phyloP scores from a whole-genome alignment of 2,797 vertebrate genomes.

The Nannoperca obscura region DNA sequence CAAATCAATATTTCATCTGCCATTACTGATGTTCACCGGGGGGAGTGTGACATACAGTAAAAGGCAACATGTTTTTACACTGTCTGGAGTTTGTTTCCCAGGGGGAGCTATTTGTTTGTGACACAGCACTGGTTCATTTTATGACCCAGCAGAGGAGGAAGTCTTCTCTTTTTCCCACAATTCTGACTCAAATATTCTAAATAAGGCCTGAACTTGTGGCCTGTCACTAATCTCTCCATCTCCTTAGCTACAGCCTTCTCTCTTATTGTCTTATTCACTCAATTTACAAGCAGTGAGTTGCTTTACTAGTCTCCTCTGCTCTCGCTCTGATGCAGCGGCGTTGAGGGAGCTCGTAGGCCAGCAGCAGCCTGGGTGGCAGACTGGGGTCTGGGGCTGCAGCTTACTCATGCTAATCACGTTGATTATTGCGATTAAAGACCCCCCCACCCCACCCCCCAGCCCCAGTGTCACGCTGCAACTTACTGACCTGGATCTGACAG shows the following conservation, averaged over 20 bases:
- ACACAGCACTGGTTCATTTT: conserved; percentile 45
- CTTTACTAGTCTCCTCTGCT: not conserved
- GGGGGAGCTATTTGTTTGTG: conserved; percentile 64
- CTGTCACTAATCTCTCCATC: conserved; percentile 6
- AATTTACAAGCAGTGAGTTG: not conserved
- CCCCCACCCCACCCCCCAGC: conserved; percentile 60
- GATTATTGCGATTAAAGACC: conserved; percentile 85
- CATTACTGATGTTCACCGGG: conserved; percentile 19
- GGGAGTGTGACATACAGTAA: conserved; percentile 23
- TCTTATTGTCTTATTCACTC: conserved; percentile 14
- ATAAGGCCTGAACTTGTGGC: conserved; percentile 52
- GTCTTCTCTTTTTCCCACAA: conserved; percentile 67
- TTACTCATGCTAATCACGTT: conserved; percentile 81
- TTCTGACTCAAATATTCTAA: conserved; percentile 55
- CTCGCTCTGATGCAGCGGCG: conserved; percentile 47
- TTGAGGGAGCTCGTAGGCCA: conserved; percentile 57
- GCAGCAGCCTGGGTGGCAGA: conserved; percentile 81
- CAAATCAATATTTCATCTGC: conserved; percentile 44
- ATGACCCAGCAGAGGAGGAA: conserved; percentile 53
- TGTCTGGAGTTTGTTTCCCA: conserved; percentile 59
- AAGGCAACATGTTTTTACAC: conserved; percentile 49
- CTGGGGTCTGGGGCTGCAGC: conserved; percentile 71
- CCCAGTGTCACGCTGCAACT: conserved; percentile 76
- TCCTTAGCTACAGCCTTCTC: not conserved
- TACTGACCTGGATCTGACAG: conserved; percentile 83